Percentiles rank a stretch among this genome's conserved stretches.
phyloP scores from a whole-genome alignment of 2,113 vertebrate species.

The Neotragus pygmaeus region DNA sequence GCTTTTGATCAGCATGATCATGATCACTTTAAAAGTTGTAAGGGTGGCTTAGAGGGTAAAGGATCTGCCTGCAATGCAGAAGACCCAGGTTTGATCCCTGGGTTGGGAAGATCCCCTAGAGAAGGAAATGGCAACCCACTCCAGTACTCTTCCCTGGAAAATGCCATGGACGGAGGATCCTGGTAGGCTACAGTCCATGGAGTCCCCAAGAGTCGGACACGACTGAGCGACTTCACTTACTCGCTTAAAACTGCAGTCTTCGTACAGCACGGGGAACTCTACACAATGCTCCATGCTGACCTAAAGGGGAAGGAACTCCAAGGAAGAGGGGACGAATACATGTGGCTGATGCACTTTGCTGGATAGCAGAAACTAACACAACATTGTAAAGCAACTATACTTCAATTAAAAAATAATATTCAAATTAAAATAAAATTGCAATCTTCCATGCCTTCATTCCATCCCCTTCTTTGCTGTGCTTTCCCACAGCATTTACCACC shows the following conservation, averaged over 20 bases:
- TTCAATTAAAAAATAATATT: background rate
- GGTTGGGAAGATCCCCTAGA: no score
- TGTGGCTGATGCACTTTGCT: background rate
- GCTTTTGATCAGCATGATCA: background rate
- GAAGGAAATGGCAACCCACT: no score
- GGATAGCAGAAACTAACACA: background rate
- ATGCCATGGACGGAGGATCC: no score
- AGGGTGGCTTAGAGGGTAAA: no score
- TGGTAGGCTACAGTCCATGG: no score
- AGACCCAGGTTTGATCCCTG: no score
- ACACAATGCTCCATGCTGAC: background rate
- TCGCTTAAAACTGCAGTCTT: background rate
- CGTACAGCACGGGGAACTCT: background rate
- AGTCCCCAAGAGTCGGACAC: no score
- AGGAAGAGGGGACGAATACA: background rate
- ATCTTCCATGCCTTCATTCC: background rate
- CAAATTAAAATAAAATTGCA: background rate
- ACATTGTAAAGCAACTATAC: background rate
- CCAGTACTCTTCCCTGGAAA: no score
- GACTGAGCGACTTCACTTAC: no score
- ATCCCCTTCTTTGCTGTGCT: background rate
- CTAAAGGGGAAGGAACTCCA: background rate
- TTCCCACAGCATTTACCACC: background rate
- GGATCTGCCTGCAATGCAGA: no score
- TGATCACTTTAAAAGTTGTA: no score